Evolutionary conservation across 2,113 vertebrate species (phyloP).

Genomic region (Psilopsiagon aurifrons): DNA sequence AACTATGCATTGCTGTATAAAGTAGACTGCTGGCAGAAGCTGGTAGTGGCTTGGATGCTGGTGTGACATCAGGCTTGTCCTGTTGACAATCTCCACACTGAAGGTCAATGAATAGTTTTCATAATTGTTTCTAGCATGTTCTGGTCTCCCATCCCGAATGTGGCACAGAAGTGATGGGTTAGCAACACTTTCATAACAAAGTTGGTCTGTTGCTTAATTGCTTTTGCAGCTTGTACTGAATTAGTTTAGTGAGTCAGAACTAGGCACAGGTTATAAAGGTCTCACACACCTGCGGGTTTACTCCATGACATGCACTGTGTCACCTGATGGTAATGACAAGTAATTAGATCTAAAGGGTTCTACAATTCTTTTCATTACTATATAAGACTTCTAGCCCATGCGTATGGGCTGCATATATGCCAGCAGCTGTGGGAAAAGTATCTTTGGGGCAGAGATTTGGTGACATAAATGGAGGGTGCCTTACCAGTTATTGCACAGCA

Average conservation of each 20-base stretch:
- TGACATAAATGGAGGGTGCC: background rate
- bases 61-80: background rate
- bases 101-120: background rate
- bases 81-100: accelerated
- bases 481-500: background rate
- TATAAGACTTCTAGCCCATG: background rate
- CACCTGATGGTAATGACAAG: background rate
- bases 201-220: background rate
- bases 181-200: background rate
- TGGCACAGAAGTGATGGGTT: background rate
- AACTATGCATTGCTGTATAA: background rate
- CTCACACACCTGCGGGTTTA: background rate
- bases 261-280: background rate
- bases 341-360: background rate
- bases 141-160: background rate
- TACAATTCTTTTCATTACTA: background rate
- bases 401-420: background rate
- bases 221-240: background rate
- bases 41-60: background rate
- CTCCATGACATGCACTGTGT: accelerated
- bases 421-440: background rate
- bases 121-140: background rate
- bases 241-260: background rate
- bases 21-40: background rate
- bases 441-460: background rate